Conservation (phyloP, 2,888 invertebrate species). For the Lordiphosa andalusiaca region DNA sequence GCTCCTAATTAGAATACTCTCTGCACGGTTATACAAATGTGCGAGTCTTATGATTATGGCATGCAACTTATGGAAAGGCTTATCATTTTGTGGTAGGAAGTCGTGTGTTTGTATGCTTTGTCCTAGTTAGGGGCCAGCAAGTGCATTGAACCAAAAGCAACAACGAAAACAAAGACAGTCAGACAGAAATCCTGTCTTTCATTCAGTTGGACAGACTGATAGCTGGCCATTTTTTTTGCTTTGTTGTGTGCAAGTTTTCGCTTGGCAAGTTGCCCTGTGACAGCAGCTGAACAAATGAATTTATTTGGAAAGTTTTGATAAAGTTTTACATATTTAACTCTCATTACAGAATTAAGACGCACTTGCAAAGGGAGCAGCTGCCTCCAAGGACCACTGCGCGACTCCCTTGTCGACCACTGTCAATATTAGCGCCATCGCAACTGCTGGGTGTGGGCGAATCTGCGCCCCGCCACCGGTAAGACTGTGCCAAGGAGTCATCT, state of each 20-base stretch:
- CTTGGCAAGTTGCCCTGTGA: conserved; percentile 8
- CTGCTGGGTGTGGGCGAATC: conserved; percentile 81
- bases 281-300: conserved; percentile 13
- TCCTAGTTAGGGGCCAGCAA: conserved; percentile 54
- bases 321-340: conserved; percentile 4
- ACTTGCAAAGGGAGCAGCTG: background rate
- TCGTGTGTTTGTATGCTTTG: conserved; percentile 38
- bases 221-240: conserved; percentile 59
- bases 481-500: conserved; percentile 31
- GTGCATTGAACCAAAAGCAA: conserved; percentile 66
- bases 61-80: background rate
- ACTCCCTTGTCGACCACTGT: conserved; percentile 68
- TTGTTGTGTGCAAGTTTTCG: conserved; percentile 12
- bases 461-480: conserved; percentile 81
- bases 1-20: too few relatives aligned
- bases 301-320: conserved; percentile 22
- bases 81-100: conserved; percentile 3
- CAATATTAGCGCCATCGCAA: conserved; percentile 81
- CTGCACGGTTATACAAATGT: conserved; percentile 1
- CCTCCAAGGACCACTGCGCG: conserved; percentile 67
- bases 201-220: conserved; percentile 39
- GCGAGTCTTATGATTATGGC: too few relatives aligned
- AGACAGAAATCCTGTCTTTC: conserved; percentile 16
- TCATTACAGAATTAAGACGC: conserved; percentile 36
- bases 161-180: conserved; percentile 21